Base-by-base conservation (phyloP, 2,797 vertebrate genomes). In the Coracias cyanogaster region DNA sequence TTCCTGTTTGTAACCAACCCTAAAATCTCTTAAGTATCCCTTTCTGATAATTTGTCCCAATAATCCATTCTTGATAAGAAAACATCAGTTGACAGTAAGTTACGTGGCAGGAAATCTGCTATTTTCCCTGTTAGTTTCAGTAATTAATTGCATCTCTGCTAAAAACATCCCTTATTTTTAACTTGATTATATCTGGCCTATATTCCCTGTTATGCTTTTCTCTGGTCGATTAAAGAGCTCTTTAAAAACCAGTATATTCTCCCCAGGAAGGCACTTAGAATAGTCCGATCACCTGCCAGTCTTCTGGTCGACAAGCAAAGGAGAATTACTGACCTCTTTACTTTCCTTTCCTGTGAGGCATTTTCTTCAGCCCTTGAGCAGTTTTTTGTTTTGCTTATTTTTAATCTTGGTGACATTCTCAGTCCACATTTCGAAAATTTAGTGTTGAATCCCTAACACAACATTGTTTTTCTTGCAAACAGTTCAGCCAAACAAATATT, bases 291-390 rank as follows among this genome's bases (percentile, higher is more conserved):
- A 67, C 65, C 21, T 87, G 39, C 57, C 79, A 74, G 52, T 82
- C 64, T 86, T 93, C 52, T 4, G 1, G 57, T 46, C 82, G 71
- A 70, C 45, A 37, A 35, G 57, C 1, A 1, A 67, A 91, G 26
- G 57, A 93, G 45, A 93, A 77, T 65, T 58, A 49, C 54, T 79
- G 89, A 91, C 89, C 85, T 86, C 87, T 83, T 90, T 78, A 43
- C 4, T 0, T 78, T 93, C 49, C 3, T 25, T 78, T 89, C 92
- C 78, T 31, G 46, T 77, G 73, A 74, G 43, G 31, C 74, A 29
- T 89, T 96, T 86, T 90, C 64, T 76, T 89, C 67, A 82, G 12
- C 31, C 60, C 35, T 60, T 54, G 31, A 77, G 43, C 15, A 61
- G 4, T 16, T 76, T 82, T 55, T 76, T 85, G 9, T 37, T 94